Percentiles rank a stretch among this genome's conserved stretches.
Conservation (phyloP, 2,797 vertebrate genomes). For the Triplophysa yarkandensis region DNA sequence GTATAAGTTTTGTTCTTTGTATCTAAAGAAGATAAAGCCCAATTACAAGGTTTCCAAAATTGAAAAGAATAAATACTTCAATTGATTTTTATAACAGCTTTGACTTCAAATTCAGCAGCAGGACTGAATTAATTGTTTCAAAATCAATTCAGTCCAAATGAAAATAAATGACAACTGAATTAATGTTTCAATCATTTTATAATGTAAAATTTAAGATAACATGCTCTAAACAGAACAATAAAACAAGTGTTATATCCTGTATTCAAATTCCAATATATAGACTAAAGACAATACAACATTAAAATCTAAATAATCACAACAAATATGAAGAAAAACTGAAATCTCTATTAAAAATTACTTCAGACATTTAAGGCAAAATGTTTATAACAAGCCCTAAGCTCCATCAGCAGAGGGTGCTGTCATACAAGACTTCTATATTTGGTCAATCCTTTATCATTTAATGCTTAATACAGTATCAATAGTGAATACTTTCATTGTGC, state of each 20-base stretch:
- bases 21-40: not conserved
- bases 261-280: not conserved
- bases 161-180: not conserved
- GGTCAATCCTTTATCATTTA: not conserved
- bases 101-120: not conserved
- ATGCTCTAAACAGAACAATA: not conserved
- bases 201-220: no score
- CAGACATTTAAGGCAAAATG: not conserved
- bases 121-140: not conserved
- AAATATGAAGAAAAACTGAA: not conserved
- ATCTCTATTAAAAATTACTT: not conserved
- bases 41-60: not conserved
- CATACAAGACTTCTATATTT: not conserved
- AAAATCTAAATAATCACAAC: not conserved
- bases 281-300: not conserved
- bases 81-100: not conserved
- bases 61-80: not conserved
- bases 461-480: not conserved
- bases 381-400: not conserved
- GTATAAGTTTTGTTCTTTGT: not conserved
- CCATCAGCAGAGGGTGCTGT: conserved; percentile 16
- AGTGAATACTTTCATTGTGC: not conserved
- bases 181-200: not conserved
- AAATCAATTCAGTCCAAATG: not conserved
- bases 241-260: not conserved